Percentiles rank a stretch among this genome's conserved stretches.
Conservation (phyloP, 1,140 invertebrate genomes). For the Sitophilus oryzae region DNA sequence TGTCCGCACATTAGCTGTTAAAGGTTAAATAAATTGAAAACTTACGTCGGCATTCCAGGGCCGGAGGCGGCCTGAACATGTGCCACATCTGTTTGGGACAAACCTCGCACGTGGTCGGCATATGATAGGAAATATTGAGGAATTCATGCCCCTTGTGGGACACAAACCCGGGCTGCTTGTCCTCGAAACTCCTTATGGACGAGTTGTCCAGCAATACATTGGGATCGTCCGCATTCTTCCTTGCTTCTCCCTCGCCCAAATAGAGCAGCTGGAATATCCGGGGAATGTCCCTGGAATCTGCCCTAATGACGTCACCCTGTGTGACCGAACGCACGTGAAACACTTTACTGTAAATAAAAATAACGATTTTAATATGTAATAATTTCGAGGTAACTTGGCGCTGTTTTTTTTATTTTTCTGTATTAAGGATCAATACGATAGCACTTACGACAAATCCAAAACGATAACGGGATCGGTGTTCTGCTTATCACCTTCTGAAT, state of each 20-base stretch:
- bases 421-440: not conserved
- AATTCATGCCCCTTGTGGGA: slow-evolving; percentile 95
- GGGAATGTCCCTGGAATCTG: slow-evolving; percentile 97
- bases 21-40: slow-evolving; percentile 32
- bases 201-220: slow-evolving; percentile 43
- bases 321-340: slow-evolving; percentile 97
- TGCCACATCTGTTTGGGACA: slow-evolving; percentile 96
- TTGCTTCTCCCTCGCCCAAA: slow-evolving; percentile 87
- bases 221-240: slow-evolving; percentile 69
- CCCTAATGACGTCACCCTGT: slow-evolving; percentile 96
- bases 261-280: slow-evolving; percentile 96
- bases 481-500: slow-evolving; percentile 88
- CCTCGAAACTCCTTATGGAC: slow-evolving; percentile 49
- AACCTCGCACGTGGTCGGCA: slow-evolving; percentile 95
- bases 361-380: slow-evolving; percentile 9
- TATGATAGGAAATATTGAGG: slow-evolving; percentile 92
- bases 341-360: slow-evolving; percentile 73
- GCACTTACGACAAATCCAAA: slow-evolving; percentile 82
- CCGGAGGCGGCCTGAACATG: slow-evolving; percentile 93
- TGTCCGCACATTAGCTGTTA: too few relatives aligned
- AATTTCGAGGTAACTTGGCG: too few relatives aligned
- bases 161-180: slow-evolving; percentile 70
- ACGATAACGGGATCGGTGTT: slow-evolving; percentile 93
- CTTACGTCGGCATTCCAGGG: slow-evolving; percentile 91
- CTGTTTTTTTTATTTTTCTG: not conserved